Evolutionary conservation across 2,113 vertebrate species (phyloP).

Genomic region (Peucedramus taeniatus): DNA sequence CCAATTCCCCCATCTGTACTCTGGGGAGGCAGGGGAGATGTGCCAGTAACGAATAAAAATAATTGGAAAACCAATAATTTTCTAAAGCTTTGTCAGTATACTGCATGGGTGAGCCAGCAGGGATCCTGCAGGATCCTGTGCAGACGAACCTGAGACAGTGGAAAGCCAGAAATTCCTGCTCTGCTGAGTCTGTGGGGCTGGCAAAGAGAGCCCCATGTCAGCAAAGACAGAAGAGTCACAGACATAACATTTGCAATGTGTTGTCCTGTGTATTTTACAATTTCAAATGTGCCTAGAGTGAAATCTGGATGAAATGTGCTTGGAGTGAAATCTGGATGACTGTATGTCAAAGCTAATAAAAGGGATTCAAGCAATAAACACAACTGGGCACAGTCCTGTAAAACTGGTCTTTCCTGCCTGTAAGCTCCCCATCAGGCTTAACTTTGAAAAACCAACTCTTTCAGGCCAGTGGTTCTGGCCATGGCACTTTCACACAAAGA

Average conservation of each 20-base stretch:
- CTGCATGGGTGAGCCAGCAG: neutral
- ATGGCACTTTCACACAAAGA: neutral
- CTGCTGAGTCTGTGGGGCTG: neutral
- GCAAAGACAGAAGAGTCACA: neutral
- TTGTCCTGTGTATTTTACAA: neutral
- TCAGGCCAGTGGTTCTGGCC: neutral
- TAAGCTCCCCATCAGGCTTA: neutral
- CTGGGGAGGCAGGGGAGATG: neutral
- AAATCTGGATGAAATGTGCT: constrained; percentile 1
- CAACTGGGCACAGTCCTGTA: neutral
- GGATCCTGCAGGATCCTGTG: neutral
- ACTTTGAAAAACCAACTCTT: neutral
- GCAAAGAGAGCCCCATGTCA: neutral
- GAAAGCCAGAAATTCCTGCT: neutral
- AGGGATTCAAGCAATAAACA: neutral
- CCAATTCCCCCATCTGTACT: neutral
- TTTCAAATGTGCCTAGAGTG: neutral
- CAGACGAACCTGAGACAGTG: neutral
- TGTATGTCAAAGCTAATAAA: constrained; percentile 13
- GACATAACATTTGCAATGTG: neutral
- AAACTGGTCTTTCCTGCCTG: constrained; percentile 38
- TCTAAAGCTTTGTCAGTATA: neutral
- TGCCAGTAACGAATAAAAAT: constrained; percentile 7
- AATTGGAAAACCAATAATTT: neutral
- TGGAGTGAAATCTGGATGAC: constrained; percentile 3